Base-by-base conservation (phyloP, 2,888 invertebrate genomes). In the Leucophenga montana region DNA sequence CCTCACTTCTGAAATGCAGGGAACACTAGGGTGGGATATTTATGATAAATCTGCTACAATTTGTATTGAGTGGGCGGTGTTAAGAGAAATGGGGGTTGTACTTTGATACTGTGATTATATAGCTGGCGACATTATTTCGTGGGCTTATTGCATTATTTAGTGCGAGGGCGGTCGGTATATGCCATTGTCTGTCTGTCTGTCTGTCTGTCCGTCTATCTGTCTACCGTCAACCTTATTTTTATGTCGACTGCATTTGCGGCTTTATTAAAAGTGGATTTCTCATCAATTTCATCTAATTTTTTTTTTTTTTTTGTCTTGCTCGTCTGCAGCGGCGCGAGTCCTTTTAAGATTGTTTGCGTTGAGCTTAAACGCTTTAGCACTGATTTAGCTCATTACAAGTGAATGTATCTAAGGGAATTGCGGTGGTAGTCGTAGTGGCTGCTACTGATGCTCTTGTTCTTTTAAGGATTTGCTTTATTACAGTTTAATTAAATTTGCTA, bases 401-500 rank as follows among this genome's bases (percentile, higher is more conserved):
- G 31, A 20, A 54, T 62, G 48, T 14, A 39, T 11, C 11, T 3
- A n/a, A 22, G 16, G 9, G 9, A 56, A 16, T 67, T 69, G 59
- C 56, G 65, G 64, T 67, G 66, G 44, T 53, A 50, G 67, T 8
- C 27, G 27, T n/a, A 16, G 33, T 33, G 33, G 33, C n/a, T 14
- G 16, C 56, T 4, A 16, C n/a, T 14, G 16, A 22, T 4, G 8
- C 8, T 3, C 39, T 67, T 71, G 73, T 75, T 77, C 71, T 75
- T 27, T 75, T 72, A 78, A 78, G 87, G 88, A 85, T 87, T 86
- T 86, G 80, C 87, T 88, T 88, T 87, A 87, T 87, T 87, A 86
- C 87, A 88, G 87, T 87, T 87, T 87, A 87, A 87, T 87, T 87
- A 87, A 87, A 88, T 85, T 85, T 85, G 75, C 73, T 74, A 73